Evolutionary conservation across 2,888 invertebrate genomes (phyloP), one percentile per base, ranked within the genome.

Genomic region (Agriopis aurantiaria): DNA sequence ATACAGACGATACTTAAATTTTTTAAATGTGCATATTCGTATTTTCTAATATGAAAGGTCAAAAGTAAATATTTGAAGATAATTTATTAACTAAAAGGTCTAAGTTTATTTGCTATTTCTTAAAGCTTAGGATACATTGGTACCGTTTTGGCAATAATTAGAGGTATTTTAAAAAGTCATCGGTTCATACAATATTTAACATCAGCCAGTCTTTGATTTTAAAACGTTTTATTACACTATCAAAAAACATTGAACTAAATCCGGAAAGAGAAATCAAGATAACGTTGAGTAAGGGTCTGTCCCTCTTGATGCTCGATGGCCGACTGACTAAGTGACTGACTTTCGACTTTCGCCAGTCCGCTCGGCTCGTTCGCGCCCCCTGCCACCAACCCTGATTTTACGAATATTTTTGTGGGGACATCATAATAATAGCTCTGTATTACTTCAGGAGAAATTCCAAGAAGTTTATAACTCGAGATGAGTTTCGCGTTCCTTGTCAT

Each of bases 381-480:
- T 80, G 75, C 80, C 78, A 78, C 73, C 80, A 86, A 85, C 87
- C 87, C 90, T 84, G 86, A 81, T 86, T 88, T 85, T 77, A 82
- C 86, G 89, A 91, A 91, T 90, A 91, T 93, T 94, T 93, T 94
- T 92, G 93, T 87, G 92, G 93, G 92, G 92, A 93, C 93, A 92
- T 93, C 92, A 93, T 94, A 93, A 94, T 93, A 93, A 94, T 94
- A 92, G 93, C 93, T 92, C 92, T 93, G 92, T 92, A 93, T 93
- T 94, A 94, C 93, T 94, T 92, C 93, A 93, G 91, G 92, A 93
- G 91, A 93, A 94, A 93, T 94, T 93, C 93, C 93, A 93, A 93
- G 93, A 94, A 94, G 93, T 94, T 94, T 94, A 94, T 94, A 94
- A 94, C 93, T 94, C 93, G 93, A 93, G 93, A 94, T 94, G 93